Evolutionary conservation across 2,888 invertebrate species (phyloP), one percentile per base, ranked within the genome.

Genomic region (Capitulum mitella): DNA sequence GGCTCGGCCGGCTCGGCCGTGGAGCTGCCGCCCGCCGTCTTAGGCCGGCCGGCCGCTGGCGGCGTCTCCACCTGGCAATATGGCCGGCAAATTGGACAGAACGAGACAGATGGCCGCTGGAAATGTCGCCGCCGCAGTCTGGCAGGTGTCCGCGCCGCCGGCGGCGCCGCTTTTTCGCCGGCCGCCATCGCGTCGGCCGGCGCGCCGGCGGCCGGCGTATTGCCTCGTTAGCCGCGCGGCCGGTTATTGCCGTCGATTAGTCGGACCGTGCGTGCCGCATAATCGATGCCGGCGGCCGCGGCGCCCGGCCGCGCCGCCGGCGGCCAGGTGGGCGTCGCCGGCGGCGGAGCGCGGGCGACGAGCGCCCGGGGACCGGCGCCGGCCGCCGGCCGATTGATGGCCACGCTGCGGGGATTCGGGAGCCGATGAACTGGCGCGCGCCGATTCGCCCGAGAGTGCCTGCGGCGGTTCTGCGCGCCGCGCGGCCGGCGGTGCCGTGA

Each of bases 301-400:
- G 58, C 58, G 29, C 0, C 29, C 58, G 58, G 3, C 58, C n/a
- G n/a, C n/a, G n/a, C n/a, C n/a, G n/a, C 12, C 34, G 37, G 70
- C 40, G 40, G 22, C 70, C 70, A 70, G 70, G 70, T 70, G 70
- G 70, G 70, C 70, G 70, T 22, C 70, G 19, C 19, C 26, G 32
- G 14, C 26, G 37, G 29, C 58, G 8, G 29, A 26, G n/a, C 40
- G 40, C 26, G 37, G 26, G 22, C 34, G n/a, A 64, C 64, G 64
- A 37, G 34, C 64, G 19, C 64, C 34, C 34, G 34, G 64, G 34
- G 34, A 64, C 14, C 58, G 64, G 6, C 58, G 10, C 43, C n/a
- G 43, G 12, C 43, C 6, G 43, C 43, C 43, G 43, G 34, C 34
- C 64, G n/a, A 64, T 64, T 34, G 16, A 64, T 34, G 34, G 64